Conservation (phyloP, 1,140 invertebrate genomes). For the Tetramorium simillimum region DNA sequence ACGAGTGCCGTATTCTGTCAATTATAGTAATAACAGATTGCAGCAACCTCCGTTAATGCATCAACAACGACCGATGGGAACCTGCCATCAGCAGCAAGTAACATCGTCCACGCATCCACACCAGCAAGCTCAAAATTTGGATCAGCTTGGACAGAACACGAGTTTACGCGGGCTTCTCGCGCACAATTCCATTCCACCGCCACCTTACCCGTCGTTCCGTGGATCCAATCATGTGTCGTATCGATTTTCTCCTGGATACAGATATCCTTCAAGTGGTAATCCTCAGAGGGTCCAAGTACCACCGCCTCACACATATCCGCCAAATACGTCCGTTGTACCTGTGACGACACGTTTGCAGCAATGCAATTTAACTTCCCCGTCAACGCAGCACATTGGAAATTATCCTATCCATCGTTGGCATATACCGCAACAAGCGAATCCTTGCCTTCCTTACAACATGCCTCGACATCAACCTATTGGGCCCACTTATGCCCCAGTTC, state of each 20-base stretch:
- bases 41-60: constrained; percentile 80
- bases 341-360: constrained; percentile 78
- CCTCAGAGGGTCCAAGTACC: constrained; percentile 73
- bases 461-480: constrained; percentile 60
- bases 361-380: constrained; percentile 73
- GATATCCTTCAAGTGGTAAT: constrained; percentile 75
- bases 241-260: constrained; percentile 80
- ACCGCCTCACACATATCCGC: constrained; percentile 75
- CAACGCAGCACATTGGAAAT: constrained; percentile 69
- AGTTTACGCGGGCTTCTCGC: constrained; percentile 82
- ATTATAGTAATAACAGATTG: constrained; percentile 75
- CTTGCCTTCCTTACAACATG: constrained; percentile 70
- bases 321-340: constrained; percentile 75
- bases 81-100: constrained; percentile 83
- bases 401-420: constrained; percentile 80
- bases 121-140: constrained; percentile 79
- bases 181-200: constrained; percentile 75
- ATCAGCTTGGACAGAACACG: constrained; percentile 81
- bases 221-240: constrained; percentile 78
- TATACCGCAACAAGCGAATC: constrained; percentile 82
- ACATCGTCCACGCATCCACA: constrained; percentile 86
- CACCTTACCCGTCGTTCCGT: constrained; percentile 67
- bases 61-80: constrained; percentile 78
- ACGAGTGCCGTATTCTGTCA: constrained; percentile 76
- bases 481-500: constrained; percentile 75